Evolutionary conservation across 2,113 vertebrate species (phyloP).

Genomic region (Gasterosteus nipponicus): DNA sequence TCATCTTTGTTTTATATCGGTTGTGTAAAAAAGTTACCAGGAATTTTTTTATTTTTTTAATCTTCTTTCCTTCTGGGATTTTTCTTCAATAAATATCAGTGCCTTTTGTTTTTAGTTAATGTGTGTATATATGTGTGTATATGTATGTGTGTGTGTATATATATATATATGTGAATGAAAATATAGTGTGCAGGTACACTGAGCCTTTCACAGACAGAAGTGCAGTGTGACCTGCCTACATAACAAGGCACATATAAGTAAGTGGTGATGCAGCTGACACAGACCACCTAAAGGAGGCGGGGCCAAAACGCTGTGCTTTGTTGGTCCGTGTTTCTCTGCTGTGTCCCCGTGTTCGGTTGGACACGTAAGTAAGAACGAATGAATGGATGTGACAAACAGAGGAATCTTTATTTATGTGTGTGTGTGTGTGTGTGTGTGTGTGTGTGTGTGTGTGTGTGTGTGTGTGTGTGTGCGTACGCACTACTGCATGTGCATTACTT

Average conservation of each 20-base stretch:
- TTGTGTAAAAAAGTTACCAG: background rate
- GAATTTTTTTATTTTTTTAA: too few relatives aligned
- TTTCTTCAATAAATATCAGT: background rate
- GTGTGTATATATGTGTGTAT: background rate
- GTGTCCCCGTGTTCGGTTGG: slow-evolving; percentile 22
- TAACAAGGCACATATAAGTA: slow-evolving; percentile 48
- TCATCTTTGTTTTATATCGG: background rate
- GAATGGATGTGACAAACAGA: slow-evolving; percentile 50
- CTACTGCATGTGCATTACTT: slow-evolving; percentile 55
- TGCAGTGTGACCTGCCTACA: slow-evolving; percentile 64
- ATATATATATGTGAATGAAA: background rate
- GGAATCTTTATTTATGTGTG: background rate
- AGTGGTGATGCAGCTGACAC: slow-evolving; percentile 35
- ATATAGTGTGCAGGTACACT: background rate
- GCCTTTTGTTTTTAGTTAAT: background rate
- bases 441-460: background rate
- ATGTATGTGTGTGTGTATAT: background rate
- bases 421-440: slow-evolving; percentile 14
- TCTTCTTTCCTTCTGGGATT: background rate
- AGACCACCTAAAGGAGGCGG: slow-evolving; percentile 60
- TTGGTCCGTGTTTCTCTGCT: slow-evolving; percentile 15
- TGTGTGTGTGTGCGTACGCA: background rate
- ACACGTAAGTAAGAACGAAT: slow-evolving; percentile 29
- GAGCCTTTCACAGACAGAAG: slow-evolving; percentile 41
- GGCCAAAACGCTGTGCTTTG: slow-evolving; percentile 46